These are phyloP conservation scores for Fukomys damarensis DNA, from an alignment of 2,113 vertebrate species.

Conservation along the genomic window DNA sequence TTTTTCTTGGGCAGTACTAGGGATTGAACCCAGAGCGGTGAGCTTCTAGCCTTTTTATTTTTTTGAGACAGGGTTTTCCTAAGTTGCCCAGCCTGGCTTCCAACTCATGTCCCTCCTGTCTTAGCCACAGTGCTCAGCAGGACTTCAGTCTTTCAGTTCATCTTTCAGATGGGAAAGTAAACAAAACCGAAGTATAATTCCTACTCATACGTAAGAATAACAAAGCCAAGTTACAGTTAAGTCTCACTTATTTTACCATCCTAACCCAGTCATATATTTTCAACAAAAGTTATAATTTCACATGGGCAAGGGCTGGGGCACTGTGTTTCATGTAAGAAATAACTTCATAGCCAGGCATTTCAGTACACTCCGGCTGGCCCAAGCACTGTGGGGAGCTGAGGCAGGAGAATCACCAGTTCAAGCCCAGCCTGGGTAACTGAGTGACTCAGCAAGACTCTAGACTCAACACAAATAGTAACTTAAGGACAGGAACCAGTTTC, in stretches of 20 bases:
- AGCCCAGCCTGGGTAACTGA: neutral
- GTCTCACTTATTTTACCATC: neutral
- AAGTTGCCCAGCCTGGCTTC: neutral
- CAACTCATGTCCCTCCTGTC: neutral
- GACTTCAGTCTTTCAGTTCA: neutral
- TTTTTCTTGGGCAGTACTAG: neutral
- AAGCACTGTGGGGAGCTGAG: neutral
- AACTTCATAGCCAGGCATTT: neutral
- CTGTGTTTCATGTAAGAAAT: neutral
- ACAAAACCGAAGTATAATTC: neutral
- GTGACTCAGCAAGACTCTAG: neutral
- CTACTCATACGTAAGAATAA: neutral
- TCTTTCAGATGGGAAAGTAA: constrained; percentile 18
- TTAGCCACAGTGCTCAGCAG: neutral
- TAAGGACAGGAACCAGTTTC: neutral
- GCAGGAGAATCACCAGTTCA: neutral
- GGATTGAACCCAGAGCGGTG: neutral
- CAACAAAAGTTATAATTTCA: constrained; percentile 33
- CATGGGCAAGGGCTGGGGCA: neutral
- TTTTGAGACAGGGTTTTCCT: neutral
- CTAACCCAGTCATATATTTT: neutral
- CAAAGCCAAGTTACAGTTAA: neutral
- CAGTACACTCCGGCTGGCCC: neutral
- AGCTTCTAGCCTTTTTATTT: neutral
- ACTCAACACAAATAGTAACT: neutral